A percentile compares a stretch with the other conserved stretches of the same genome.
Conservation (phyloP, 1,140 invertebrate genomes). For the Berghia stephanieae region DNA sequence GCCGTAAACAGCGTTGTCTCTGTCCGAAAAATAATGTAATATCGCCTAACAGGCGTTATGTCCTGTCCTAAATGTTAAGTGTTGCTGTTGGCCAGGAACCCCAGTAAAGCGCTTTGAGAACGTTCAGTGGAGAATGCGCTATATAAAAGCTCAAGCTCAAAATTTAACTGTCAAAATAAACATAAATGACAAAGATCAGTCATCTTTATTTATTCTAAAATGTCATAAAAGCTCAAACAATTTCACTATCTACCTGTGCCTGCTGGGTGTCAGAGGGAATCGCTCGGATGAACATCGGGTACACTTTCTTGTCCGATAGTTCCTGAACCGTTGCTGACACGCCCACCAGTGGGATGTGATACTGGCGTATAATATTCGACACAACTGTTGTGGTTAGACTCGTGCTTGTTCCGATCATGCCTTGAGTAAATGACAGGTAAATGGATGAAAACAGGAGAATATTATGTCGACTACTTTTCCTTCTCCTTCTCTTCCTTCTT, state of each 20-base stretch:
- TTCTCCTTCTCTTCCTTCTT: neutral
- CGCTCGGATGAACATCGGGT: constrained; percentile 8
- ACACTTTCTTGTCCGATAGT: constrained; percentile 16
- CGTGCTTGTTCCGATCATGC: constrained; percentile 18
- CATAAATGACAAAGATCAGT: too few species aligned
- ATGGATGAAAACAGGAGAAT: too few species aligned
- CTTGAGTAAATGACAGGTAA: too few species aligned
- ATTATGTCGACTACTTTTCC: neutral
- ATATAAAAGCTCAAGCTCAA: too few species aligned
- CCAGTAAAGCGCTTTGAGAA: too few species aligned
- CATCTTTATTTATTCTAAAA: neutral
- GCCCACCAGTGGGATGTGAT: neutral
- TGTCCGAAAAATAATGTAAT: too few species aligned
- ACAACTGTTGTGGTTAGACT: constrained; percentile 1
- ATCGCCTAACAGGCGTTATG: too few species aligned
- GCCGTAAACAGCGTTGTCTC: too few species aligned
- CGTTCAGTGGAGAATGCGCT: too few species aligned
- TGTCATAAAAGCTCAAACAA: neutral
- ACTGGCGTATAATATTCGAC: neutral
- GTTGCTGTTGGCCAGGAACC: too few species aligned
- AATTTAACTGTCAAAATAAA: too few species aligned
- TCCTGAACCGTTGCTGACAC: constrained; percentile 26
- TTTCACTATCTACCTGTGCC: neutral
- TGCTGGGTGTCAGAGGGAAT: constrained; percentile 7
- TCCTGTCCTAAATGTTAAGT: too few species aligned